phyloP scores from a whole-genome alignment of 2,113 vertebrate species.

The Dasypus novemcinctus region DNA sequence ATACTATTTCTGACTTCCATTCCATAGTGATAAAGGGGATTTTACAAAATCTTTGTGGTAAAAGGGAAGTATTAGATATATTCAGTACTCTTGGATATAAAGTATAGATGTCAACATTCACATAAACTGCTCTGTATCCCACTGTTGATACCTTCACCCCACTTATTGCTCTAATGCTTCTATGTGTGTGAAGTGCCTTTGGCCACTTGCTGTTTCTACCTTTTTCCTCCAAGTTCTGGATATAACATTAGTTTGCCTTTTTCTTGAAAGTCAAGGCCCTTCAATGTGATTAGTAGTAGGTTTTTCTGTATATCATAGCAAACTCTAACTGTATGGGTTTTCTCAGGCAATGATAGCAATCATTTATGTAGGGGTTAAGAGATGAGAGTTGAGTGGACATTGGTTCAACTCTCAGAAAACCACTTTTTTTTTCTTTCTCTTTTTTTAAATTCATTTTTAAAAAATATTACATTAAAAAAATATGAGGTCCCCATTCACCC shows the following conservation, averaged over 20 bases:
- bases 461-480: too few species aligned
- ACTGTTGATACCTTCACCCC: background rate
- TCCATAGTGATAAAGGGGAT: background rate
- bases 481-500: too few species aligned
- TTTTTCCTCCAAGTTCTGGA: background rate
- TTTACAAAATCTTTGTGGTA: background rate
- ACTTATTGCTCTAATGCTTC: background rate
- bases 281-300: background rate
- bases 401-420: constrained; percentile 11
- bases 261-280: background rate
- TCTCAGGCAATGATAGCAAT: background rate
- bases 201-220: background rate
- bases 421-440: too few species aligned
- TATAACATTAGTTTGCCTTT: background rate
- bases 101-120: background rate
- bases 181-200: background rate
- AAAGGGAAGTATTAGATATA: background rate
- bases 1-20: background rate
- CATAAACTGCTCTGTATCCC: background rate
- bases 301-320: background rate
- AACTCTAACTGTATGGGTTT: background rate
- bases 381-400: background rate
- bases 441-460: too few species aligned
- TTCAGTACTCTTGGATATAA: background rate
- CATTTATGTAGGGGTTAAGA: background rate